These are phyloP conservation scores for Muntiacus muntjak DNA, from an alignment of 2,113 vertebrate genomes.

Conservation along the genomic window DNA sequence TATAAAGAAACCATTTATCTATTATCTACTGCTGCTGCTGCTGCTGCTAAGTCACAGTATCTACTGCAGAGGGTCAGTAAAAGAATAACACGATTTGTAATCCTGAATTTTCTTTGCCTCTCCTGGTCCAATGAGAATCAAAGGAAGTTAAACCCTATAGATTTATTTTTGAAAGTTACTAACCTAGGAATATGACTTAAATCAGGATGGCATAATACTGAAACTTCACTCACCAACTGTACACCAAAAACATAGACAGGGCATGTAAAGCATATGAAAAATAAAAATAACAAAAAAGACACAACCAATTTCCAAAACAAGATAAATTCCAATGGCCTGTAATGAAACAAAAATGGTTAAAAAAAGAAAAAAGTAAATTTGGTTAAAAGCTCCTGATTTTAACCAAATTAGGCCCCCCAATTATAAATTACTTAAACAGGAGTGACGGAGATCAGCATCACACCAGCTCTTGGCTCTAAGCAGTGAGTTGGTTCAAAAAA, in stretches of 20 bases:
- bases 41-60: neutral
- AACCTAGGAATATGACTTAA: neutral
- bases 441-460: neutral
- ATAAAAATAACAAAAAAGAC: neutral
- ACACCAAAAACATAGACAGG: neutral
- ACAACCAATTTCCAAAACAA: slow-evolving; percentile 11
- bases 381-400: neutral
- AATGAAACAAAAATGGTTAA: neutral
- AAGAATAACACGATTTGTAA: neutral
- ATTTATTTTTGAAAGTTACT: neutral
- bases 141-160: neutral
- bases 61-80: neutral
- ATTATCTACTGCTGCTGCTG: neutral
- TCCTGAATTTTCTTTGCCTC: neutral
- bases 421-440: neutral
- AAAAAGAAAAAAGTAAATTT: neutral
- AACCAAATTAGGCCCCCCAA: neutral
- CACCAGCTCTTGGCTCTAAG: neutral
- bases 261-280: slow-evolving; percentile 2
- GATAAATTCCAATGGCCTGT: neutral
- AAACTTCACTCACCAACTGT: neutral
- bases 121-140: neutral
- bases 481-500: neutral
- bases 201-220: neutral
- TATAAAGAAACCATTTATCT: neutral